phyloP scores from a whole-genome alignment of 2,113 vertebrate species.

The Paradisaea rubra region DNA sequence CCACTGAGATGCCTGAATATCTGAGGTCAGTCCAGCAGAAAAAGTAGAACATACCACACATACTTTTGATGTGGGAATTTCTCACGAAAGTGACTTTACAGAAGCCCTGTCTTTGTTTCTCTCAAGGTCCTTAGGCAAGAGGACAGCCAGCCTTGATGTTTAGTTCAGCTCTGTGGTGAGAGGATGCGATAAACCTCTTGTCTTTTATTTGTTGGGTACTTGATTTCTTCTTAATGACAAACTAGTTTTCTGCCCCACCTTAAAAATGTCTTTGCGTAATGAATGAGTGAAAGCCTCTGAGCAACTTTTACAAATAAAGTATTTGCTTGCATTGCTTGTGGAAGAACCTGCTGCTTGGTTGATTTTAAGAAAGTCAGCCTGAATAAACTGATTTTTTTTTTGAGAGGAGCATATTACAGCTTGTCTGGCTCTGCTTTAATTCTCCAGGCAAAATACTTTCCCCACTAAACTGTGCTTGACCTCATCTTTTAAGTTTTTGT shows the following conservation, averaged over 20 bases:
- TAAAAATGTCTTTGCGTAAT: conserved; percentile 7
- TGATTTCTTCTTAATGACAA: conserved; percentile 42
- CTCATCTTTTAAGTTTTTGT: background rate
- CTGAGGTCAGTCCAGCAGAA: conserved; percentile 26
- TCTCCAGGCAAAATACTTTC: conserved; percentile 22
- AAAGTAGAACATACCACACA: background rate
- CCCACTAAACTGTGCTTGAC: conserved; percentile 3
- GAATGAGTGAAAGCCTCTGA: background rate
- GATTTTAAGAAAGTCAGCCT: conserved; percentile 5
- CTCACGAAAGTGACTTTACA: background rate
- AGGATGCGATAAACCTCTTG: conserved; percentile 44
- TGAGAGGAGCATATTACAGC: conserved; percentile 6
- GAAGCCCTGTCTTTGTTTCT: background rate
- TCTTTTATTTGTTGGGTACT: conserved; percentile 7
- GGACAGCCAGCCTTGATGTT: conserved; percentile 14
- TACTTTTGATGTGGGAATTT: conserved; percentile 35
- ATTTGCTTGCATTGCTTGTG: conserved; percentile 2
- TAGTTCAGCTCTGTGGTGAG: background rate
- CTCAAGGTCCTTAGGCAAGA: background rate
- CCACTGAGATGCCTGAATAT: conserved; percentile 3
- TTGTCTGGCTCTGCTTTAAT: conserved; percentile 47
- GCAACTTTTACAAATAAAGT: conserved; percentile 9
- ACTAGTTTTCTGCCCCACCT: conserved; percentile 22
- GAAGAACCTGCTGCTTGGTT: conserved; percentile 29
- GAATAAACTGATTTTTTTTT: conserved; percentile 11